These are phyloP conservation scores for Petrolisthes manimaculis DNA, from an alignment of 2,888 invertebrate genomes.

Conservation along the genomic window DNA sequence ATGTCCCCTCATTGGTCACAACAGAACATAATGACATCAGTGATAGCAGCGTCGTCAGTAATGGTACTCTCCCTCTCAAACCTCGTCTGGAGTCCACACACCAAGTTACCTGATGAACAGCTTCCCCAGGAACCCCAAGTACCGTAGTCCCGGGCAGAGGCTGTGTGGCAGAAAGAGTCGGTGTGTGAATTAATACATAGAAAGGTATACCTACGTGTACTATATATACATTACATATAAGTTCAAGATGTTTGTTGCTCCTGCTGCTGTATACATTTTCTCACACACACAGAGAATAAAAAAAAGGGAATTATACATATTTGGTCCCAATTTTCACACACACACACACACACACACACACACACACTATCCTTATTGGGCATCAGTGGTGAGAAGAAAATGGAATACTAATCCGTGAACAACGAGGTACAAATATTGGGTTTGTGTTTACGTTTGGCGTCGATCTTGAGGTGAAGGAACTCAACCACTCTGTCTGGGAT, in stretches of 20 bases:
- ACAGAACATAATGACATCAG: conserved; percentile 38
- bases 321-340: background rate
- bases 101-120: background rate
- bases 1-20: background rate
- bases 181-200: background rate
- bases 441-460: too few relatives aligned
- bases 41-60: conserved; percentile 38
- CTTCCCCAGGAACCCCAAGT: conserved; percentile 29
- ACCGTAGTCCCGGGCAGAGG: conserved; percentile 1
- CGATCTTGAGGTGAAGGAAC: too few relatives aligned
- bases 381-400: background rate
- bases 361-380: background rate
- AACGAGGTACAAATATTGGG: too few relatives aligned
- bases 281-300: background rate
- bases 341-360: conserved; percentile 4
- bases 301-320: background rate
- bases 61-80: conserved; percentile 18
- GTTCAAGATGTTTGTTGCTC: too few relatives aligned
- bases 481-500: too few relatives aligned
- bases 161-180: background rate
- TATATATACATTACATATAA: too few relatives aligned
- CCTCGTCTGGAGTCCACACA: conserved; percentile 23
- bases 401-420: background rate
- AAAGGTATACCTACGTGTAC: too few relatives aligned
- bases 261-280: too few relatives aligned